Evolutionary conservation across 2,113 vertebrate genomes (phyloP).

Genomic region (Leptocoma aspasia): DNA sequence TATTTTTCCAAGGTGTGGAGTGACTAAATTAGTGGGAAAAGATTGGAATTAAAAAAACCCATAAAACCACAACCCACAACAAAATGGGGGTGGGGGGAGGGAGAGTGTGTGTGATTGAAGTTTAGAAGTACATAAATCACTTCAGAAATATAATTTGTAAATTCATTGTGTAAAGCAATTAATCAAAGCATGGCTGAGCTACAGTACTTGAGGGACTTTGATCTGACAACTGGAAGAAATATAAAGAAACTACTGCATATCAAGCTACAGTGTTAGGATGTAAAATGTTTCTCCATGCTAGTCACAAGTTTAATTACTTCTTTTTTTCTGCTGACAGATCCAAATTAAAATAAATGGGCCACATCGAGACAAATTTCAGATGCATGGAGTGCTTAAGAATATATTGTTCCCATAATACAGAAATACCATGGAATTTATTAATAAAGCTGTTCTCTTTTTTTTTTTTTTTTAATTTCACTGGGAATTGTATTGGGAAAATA

Average conservation of each 20-base stretch:
- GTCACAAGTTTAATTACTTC: slow-evolving; percentile 78
- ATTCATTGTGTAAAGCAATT: slow-evolving; percentile 71
- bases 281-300: slow-evolving; percentile 65
- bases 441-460: background rate
- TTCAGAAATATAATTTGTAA: slow-evolving; percentile 69
- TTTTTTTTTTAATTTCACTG: background rate
- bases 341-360: slow-evolving; percentile 80
- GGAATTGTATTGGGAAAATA: background rate
- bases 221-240: slow-evolving; percentile 73
- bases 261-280: slow-evolving; percentile 29
- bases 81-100: background rate
- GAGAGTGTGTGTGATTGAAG: background rate
- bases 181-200: slow-evolving; percentile 70
- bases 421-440: slow-evolving; percentile 28
- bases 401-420: slow-evolving; percentile 56
- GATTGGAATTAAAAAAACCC: background rate
- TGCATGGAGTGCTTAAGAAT: slow-evolving; percentile 57
- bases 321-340: slow-evolving; percentile 66
- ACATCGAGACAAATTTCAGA: slow-evolving; percentile 70
- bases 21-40: background rate
- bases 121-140: slow-evolving; percentile 62
- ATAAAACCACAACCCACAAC: background rate
- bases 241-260: slow-evolving; percentile 50
- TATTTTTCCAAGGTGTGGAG: background rate
- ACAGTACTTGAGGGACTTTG: slow-evolving; percentile 67